These are phyloP conservation scores for Malacosoma neustria DNA, from an alignment of 2,888 invertebrate species.

Conservation along the genomic window DNA sequence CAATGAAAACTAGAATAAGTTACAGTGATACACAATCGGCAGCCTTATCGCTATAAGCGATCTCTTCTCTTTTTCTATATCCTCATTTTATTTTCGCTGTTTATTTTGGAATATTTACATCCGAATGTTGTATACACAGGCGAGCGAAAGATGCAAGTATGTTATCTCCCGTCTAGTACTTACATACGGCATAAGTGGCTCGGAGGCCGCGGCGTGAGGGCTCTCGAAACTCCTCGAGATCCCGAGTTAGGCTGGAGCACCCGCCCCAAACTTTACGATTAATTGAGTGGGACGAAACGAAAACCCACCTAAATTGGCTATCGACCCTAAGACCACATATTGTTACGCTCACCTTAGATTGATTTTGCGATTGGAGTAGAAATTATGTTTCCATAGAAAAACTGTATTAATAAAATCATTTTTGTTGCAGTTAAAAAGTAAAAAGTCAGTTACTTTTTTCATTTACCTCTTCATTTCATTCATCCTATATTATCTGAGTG, in stretches of 20 bases:
- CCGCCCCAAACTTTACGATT: conserved; percentile 36
- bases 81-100: not conserved
- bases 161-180: conserved; percentile 4
- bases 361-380: too few species aligned
- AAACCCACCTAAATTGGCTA: conserved; percentile 35
- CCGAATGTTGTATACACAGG: not conserved
- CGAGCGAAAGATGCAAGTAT: conserved; percentile 5
- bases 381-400: too few species aligned
- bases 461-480: too few species aligned
- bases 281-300: conserved; percentile 43
- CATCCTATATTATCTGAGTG: too few species aligned
- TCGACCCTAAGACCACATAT: conserved; percentile 20
- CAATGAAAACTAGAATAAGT: too few species aligned
- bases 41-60: too few species aligned
- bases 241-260: conserved; percentile 18
- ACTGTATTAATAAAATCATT: too few species aligned
- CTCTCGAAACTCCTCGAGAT: conserved; percentile 22
- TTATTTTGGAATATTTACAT: not conserved
- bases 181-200: conserved; percentile 15
- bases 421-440: too few species aligned
- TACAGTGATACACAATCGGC: too few species aligned
- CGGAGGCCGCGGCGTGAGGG: conserved; percentile 22
- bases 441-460: too few species aligned
- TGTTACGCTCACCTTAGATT: conserved; percentile 11
- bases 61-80: not conserved